Conservation (phyloP, 1,140 invertebrate genomes). For the Pseudomyrmex concolor region DNA sequence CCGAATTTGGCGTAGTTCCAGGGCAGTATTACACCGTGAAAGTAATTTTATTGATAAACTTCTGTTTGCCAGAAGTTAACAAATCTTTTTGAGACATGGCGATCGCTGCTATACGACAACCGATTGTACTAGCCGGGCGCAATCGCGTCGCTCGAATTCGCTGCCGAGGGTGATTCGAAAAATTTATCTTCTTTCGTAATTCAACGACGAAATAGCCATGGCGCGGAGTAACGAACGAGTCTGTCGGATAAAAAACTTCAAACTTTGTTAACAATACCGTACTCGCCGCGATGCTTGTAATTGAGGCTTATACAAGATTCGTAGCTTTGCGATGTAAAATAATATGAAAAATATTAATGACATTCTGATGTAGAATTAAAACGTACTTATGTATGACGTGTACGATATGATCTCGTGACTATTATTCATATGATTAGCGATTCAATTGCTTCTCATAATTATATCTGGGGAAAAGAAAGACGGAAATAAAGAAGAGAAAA, state of each 20-base stretch:
- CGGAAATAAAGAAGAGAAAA: neutral
- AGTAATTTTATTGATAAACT: constrained; percentile 66
- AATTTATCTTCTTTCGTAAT: constrained; percentile 53
- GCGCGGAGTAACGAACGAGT: constrained; percentile 30
- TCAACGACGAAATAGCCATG: constrained; percentile 23
- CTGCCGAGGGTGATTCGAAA: constrained; percentile 38
- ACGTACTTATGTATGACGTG: neutral
- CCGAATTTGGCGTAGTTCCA: constrained; percentile 62
- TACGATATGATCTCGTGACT: neutral
- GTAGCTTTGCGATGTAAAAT: constrained; percentile 25
- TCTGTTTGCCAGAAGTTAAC: constrained; percentile 55
- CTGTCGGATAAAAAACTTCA: constrained; percentile 20
- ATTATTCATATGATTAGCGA: constrained; percentile 31
- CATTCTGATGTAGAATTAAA: neutral
- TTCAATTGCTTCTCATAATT: constrained; percentile 10
- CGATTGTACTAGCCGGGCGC: neutral
- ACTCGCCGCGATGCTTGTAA: neutral
- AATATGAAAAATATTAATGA: constrained; percentile 12
- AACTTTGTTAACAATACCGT: constrained; percentile 30
- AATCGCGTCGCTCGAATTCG: constrained; percentile 19
- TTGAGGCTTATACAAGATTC: constrained; percentile 14
- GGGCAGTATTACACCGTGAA: constrained; percentile 33
- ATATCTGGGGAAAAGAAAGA: too few species aligned
- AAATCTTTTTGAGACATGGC: constrained; percentile 54
- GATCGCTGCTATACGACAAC: constrained; percentile 23